A percentile compares a stretch with the other conserved stretches of the same genome.
phyloP scores from a whole-genome alignment of 2,113 vertebrate genomes.

The Elanoides forficatus region DNA sequence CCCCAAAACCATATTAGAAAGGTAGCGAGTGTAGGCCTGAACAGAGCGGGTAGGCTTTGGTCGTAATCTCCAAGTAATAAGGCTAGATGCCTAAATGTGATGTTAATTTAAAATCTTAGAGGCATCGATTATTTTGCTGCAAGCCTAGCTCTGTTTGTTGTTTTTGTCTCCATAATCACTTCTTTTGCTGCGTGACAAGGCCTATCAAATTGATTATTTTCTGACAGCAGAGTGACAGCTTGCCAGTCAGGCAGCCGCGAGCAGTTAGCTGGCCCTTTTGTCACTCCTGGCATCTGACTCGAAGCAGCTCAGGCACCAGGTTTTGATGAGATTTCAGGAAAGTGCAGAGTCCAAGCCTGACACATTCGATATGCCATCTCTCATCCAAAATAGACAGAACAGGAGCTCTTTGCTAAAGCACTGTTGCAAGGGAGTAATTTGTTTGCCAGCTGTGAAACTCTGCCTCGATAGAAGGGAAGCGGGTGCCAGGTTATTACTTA shows the following conservation, averaged over 20 bases:
- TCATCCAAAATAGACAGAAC: background rate
- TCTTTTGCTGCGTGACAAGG: background rate
- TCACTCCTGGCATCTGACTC: background rate
- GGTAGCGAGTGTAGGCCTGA: background rate
- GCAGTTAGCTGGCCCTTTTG: background rate
- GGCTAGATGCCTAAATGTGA: fast-evolving
- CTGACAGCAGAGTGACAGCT: background rate
- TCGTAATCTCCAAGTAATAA: background rate
- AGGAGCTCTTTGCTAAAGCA: background rate
- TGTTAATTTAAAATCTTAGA: background rate
- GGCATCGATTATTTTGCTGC: background rate
- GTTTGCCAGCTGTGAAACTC: background rate
- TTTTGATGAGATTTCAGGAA: background rate
- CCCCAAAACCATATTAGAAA: background rate
- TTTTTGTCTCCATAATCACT: background rate
- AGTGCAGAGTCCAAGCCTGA: background rate
- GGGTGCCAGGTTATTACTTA: background rate
- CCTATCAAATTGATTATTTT: background rate
- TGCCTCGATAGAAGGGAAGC: background rate
- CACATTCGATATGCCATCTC: background rate
- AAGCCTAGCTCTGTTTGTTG: background rate
- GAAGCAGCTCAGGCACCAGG: background rate
- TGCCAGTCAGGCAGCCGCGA: background rate
- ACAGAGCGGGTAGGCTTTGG: fast-evolving
- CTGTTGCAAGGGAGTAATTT: background rate